Percentiles rank a stretch among this genome's conserved stretches.
These are phyloP conservation scores for Quadriops clusia DNA, from an alignment of 2,888 invertebrate genomes.

Conservation along the genomic window DNA sequence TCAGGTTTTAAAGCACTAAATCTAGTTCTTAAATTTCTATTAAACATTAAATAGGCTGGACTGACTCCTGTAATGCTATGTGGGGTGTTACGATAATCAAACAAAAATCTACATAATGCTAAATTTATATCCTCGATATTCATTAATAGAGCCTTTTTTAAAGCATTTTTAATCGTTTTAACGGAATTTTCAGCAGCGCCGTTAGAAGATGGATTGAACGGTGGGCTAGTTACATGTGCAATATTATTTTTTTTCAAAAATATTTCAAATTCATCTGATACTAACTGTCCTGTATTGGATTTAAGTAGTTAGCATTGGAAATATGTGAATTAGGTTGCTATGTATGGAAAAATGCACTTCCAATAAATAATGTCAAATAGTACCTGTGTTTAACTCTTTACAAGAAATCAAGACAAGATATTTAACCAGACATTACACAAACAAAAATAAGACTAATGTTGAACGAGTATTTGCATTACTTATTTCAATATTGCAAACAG, in stretches of 20 bases:
- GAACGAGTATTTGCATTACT: too few relatives aligned
- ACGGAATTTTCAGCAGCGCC: constrained; percentile 18
- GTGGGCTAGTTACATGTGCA: constrained; percentile 13
- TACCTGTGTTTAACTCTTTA: too few relatives aligned
- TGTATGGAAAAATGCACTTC: too few relatives aligned
- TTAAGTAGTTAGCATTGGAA: too few relatives aligned
- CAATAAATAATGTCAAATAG: too few relatives aligned
- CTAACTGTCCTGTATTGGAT: too few relatives aligned
- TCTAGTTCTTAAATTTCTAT: constrained; percentile 9
- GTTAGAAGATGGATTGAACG: constrained; percentile 15
- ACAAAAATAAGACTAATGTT: too few relatives aligned
- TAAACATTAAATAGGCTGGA: constrained; percentile 12
- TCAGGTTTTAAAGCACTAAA: constrained; percentile 7
- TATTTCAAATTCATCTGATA: constrained; percentile 14
- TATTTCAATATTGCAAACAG: too few relatives aligned
- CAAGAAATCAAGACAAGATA: too few relatives aligned
- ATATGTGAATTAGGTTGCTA: too few relatives aligned
- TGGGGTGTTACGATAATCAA: constrained; percentile 14
- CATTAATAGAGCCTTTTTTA: constrained; percentile 12
- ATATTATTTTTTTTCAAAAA: constrained; percentile 14
- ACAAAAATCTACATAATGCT: constrained; percentile 12
- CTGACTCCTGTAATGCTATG: constrained; percentile 13
- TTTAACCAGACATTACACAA: too few relatives aligned
- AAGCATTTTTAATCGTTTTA: constrained; percentile 15
- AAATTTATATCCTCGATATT: constrained; percentile 8